phyloP scores from a whole-genome alignment of 1,140 invertebrate species.

The Notospermus geniculatus region DNA sequence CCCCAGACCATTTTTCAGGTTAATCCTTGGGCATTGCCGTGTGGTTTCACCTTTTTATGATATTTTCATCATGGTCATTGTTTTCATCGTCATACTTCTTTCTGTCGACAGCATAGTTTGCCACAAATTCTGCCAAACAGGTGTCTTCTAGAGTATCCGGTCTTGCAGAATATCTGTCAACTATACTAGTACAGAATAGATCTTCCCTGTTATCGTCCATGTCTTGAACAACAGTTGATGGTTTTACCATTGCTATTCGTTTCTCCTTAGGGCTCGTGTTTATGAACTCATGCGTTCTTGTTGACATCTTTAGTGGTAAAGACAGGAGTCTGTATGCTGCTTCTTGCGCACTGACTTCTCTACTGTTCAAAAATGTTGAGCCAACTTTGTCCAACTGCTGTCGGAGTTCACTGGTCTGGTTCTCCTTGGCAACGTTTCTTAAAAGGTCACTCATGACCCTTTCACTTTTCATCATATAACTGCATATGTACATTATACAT shows the following conservation, averaged over 20 bases:
- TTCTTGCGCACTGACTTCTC: no score
- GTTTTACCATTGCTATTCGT: no score
- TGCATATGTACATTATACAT: background rate
- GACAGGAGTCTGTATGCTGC: slow-evolving; percentile 23
- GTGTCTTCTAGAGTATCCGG: background rate
- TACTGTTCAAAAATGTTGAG: no score
- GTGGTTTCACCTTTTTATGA: background rate
- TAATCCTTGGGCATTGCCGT: background rate
- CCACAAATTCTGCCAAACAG: no score
- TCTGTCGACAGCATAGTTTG: background rate
- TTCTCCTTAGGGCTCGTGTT: no score
- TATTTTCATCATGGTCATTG: background rate
- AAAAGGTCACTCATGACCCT: background rate
- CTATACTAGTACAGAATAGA: no score
- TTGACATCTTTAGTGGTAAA: slow-evolving; percentile 14
- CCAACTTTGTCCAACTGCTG: no score
- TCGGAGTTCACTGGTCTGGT: no score
- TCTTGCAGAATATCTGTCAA: background rate
- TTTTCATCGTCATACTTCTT: background rate
- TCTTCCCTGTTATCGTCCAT: background rate
- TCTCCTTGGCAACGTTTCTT: no score
- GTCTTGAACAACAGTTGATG: background rate
- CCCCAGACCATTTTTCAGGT: background rate
- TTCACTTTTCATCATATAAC: background rate
- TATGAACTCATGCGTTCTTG: background rate